phyloP scores from a whole-genome alignment of 1,140 invertebrate species.

The Drusus annulatus region DNA sequence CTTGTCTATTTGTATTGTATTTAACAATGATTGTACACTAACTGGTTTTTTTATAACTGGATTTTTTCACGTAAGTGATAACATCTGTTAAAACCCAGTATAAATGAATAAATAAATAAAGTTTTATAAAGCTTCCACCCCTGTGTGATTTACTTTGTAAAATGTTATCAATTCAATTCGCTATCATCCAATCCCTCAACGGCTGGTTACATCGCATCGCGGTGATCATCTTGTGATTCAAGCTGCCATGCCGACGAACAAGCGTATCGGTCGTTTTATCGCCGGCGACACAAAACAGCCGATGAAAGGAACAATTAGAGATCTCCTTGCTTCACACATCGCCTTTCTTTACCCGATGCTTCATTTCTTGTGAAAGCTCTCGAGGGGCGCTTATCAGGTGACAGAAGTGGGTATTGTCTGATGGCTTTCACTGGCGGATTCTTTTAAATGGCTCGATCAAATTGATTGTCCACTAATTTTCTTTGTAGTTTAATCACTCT shows the following conservation, averaged over 20 bases:
- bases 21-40: no score
- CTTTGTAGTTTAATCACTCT: no score
- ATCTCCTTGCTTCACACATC: conserved; percentile 22
- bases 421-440: not conserved
- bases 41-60: no score
- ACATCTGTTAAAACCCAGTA: no score
- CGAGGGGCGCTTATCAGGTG: conserved; percentile 20
- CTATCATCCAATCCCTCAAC: not conserved
- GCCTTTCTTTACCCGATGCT: conserved; percentile 25
- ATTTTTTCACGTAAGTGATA: no score
- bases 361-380: conserved; percentile 1
- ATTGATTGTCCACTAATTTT: not conserved
- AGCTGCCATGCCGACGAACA: not conserved
- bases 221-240: conserved; percentile 11
- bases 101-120: no score
- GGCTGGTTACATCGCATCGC: not conserved
- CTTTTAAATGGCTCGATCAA: not conserved
- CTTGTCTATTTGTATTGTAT: no score
- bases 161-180: no score
- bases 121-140: no score
- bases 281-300: conserved; percentile 34
- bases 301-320: conserved; percentile 32
- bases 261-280: conserved; percentile 36
- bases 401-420: not conserved
- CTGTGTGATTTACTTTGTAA: no score